Evolutionary conservation across 2,797 vertebrate genomes (phyloP).

Genomic region (Pelodytes ibericus): DNA sequence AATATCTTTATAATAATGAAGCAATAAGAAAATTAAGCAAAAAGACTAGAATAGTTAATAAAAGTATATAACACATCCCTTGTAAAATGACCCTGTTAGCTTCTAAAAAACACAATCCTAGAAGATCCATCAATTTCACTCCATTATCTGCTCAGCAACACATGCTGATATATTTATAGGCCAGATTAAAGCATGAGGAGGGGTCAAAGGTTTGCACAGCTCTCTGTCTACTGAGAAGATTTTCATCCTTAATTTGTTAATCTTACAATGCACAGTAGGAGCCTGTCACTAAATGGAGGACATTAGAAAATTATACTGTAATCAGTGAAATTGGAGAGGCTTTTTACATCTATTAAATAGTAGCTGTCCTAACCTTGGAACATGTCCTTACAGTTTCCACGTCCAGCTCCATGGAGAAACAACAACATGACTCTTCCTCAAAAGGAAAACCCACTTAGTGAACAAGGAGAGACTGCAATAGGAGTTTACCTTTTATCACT

Average conservation of each 20-base stretch:
- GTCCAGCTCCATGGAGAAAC: slow-evolving; percentile 83
- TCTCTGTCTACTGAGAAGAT: slow-evolving; percentile 59
- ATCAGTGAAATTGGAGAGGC: slow-evolving; percentile 60
- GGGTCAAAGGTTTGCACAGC: slow-evolving; percentile 63
- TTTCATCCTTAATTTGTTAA: slow-evolving; percentile 62
- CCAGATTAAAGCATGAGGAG: slow-evolving; percentile 74
- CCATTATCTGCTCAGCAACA: slow-evolving; percentile 63
- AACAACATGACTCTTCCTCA: slow-evolving; percentile 80
- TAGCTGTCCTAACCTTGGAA: slow-evolving; percentile 48
- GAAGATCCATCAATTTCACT: slow-evolving; percentile 35
- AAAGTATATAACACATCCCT: no score
- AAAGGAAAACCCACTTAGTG: slow-evolving; percentile 76
- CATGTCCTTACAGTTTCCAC: slow-evolving; percentile 65
- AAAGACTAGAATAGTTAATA: no score
- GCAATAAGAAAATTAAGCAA: no score
- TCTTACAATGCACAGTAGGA: slow-evolving; percentile 49
- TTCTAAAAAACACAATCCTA: no score
- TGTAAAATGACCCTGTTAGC: background rate
- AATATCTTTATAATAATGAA: no score
- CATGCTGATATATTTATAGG: slow-evolving; percentile 72
- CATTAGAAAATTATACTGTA: slow-evolving; percentile 60
- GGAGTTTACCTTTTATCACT: slow-evolving; percentile 81
- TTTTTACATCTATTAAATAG: background rate
- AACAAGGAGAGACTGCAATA: slow-evolving; percentile 84
- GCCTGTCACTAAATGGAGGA: slow-evolving; percentile 52